phyloP scores from a whole-genome alignment of 2,888 invertebrate genomes.

The Agonopterix heracliana region DNA sequence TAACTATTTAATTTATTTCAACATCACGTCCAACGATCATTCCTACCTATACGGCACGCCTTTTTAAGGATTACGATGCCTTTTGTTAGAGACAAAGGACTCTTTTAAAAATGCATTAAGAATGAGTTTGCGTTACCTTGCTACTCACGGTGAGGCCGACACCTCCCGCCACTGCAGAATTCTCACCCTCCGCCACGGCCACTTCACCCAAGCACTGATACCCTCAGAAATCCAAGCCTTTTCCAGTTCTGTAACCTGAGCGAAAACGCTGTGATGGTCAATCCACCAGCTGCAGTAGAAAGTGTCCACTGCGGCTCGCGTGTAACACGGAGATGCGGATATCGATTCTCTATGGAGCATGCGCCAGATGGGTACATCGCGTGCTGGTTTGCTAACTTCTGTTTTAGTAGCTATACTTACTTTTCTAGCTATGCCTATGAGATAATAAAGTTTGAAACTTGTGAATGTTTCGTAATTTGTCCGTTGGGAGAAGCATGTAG shows the following conservation, averaged over 20 bases:
- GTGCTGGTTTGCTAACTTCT: background rate
- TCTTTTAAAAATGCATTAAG: background rate
- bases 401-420: too few species aligned
- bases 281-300: background rate
- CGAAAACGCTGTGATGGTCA: background rate
- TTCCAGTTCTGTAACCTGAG: background rate
- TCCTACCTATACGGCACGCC: too few species aligned
- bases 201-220: slow-evolving; percentile 34
- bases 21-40: too few species aligned
- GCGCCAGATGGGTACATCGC: background rate
- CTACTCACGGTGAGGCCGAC: slow-evolving; percentile 73
- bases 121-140: slow-evolving; percentile 41
- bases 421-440: too few species aligned
- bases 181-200: slow-evolving; percentile 68
- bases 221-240: slow-evolving; percentile 11
- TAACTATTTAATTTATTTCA: too few species aligned
- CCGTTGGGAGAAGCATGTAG: too few species aligned
- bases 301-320: slow-evolving; percentile 2
- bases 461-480: too few species aligned
- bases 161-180: slow-evolving; percentile 60
- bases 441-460: too few species aligned
- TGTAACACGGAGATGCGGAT: background rate
- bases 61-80: too few species aligned
- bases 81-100: too few species aligned
- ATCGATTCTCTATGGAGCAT: slow-evolving; percentile 5